phyloP scores from a whole-genome alignment of 2,113 vertebrate genomes.

The Pomatorhinus ruficollis region DNA sequence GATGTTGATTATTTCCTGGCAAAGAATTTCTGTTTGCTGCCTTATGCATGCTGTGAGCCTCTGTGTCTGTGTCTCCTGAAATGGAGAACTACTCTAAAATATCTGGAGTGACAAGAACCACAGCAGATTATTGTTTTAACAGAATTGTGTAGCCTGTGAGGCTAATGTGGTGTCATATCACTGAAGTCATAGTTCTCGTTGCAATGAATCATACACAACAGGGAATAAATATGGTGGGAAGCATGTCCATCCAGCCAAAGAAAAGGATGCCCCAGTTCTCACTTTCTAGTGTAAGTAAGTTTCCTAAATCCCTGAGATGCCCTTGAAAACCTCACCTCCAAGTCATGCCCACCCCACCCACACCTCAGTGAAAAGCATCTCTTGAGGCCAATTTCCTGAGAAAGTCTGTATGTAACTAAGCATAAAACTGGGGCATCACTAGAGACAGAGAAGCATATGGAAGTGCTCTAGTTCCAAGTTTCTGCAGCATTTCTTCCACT shows the following conservation, averaged over 20 bases:
- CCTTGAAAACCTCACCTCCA: not conserved
- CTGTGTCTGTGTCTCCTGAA: not conserved
- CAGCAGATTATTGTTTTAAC: not conserved
- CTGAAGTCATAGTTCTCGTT: not conserved
- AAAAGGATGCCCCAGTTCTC: not conserved
- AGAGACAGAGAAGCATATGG: not conserved
- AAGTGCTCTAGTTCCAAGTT: not conserved
- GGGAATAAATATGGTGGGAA: not conserved
- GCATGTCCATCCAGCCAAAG: not conserved
- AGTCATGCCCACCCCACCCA: not conserved
- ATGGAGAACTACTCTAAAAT: not conserved
- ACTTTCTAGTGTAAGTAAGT: not conserved
- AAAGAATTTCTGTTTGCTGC: not conserved
- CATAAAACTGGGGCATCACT: not conserved
- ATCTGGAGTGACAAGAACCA: not conserved
- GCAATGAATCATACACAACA: not conserved
- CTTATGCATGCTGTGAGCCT: not conserved
- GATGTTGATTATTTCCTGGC: not conserved
- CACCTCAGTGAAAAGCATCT: not conserved
- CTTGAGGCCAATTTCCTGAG: not conserved
- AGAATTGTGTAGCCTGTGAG: not conserved
- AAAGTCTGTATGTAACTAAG: not conserved
- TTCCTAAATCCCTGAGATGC: not conserved
- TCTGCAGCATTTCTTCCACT: constrained; percentile 2
- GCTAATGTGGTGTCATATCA: not conserved